Evolutionary conservation across 1,140 invertebrate genomes (phyloP), one percentile per base, ranked within the genome.

Genomic region (Drosophila neocordata): DNA sequence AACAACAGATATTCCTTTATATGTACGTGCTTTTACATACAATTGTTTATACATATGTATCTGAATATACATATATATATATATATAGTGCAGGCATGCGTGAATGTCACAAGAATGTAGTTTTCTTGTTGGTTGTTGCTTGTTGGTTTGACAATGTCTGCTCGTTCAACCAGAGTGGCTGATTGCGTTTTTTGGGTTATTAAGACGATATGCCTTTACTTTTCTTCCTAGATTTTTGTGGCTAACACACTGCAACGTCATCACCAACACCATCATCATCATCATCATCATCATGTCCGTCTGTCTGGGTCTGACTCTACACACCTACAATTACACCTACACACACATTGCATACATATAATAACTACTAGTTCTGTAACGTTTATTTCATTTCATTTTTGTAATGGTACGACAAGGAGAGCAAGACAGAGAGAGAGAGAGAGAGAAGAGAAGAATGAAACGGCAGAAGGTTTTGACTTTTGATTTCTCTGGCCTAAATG

Each of bases 141-240:
- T 37, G 9, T 60, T 55, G 22, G 4, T 63, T 31, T 73, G 71
- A 74, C 34, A 56, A 56, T 56, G 53, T 56, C 53, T 56, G 53
- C 24, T 44, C 41, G 9, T 18, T 48, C 41, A 20, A 8, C 41
- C 41, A 15, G 24, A 18, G 71, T 51, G 75, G 65, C 71, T 87
- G 82, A 85, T 87, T 84, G 70, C 70, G 82, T 88, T 87, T 88
- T 53, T 81, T 87, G 82, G 82, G 83, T 87, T 87, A 87, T 87
- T 87, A 87, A 87, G 82, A 82, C 83, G 76, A 77, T 87, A 87
- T 61, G 74, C 62, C 69, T 67, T 53, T 60, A 57, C 57, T 48
- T 48, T 18, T 48, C 41, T 20, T 15, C 20, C 34, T 48, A 31
- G 24, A n/a, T 12, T 60, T 66, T 53, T 60, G 55, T 65, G 67